These are phyloP conservation scores for Parazoanthus swiftii DNA, from an alignment of 92 coral and sea anemone species.

Conservation along the genomic window DNA sequence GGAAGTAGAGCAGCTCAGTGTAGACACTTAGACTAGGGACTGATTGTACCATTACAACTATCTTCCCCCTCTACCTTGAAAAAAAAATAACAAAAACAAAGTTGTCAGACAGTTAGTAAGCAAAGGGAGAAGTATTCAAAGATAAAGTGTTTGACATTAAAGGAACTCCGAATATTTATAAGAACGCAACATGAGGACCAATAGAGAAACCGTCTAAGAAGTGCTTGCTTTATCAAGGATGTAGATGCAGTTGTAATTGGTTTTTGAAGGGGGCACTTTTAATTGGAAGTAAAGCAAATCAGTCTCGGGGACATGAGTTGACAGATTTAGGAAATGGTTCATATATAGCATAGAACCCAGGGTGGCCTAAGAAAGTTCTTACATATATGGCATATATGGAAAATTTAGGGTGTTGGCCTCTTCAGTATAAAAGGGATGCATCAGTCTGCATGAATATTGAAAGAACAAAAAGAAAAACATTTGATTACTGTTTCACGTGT, in stretches of 20 bases:
- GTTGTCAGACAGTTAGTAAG: not conserved
- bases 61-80: not conserved
- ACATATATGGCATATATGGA: no score
- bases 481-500: not conserved
- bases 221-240: slow-evolving; percentile 53
- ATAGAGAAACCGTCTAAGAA: slow-evolving; percentile 21
- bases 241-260: not conserved
- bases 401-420: no score
- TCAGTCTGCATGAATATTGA: no score
- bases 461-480: no score
- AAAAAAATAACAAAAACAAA: no score
- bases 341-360: no score
- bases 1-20: not conserved
- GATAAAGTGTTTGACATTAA: no score
- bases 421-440: no score
- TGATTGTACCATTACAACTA: not conserved
- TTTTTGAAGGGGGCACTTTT: no score
- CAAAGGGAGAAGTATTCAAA: not conserved
- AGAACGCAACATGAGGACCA: slow-evolving; percentile 23
- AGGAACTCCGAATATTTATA: not conserved
- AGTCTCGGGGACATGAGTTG: not conserved
- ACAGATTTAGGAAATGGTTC: no score
- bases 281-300: not conserved
- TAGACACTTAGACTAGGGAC: not conserved
- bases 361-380: no score